Conservation (phyloP, 1,140 invertebrate species). For the Drosophila seguyi region DNA sequence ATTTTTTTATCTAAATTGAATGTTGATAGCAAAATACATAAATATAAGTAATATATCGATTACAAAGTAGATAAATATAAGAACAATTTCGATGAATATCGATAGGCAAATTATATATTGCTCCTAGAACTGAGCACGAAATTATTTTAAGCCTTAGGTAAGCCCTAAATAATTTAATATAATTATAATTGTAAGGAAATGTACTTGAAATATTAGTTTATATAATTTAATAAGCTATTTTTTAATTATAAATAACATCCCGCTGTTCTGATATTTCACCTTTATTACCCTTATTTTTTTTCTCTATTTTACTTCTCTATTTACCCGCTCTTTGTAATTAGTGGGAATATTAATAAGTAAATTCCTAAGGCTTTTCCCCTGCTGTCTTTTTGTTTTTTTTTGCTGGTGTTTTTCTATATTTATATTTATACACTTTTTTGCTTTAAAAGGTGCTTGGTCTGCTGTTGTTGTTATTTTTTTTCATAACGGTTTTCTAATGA, state of each 20-base stretch:
- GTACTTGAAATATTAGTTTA: background rate
- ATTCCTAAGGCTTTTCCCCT: conserved; percentile 1
- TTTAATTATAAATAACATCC: background rate
- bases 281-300: background rate
- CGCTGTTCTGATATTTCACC: background rate
- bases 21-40: background rate
- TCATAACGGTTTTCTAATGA: conserved; percentile 47
- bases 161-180: background rate
- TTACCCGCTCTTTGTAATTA: conserved; percentile 27
- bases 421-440: background rate
- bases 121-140: background rate
- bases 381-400: conserved; percentile 11
- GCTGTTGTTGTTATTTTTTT: too few relatives aligned
- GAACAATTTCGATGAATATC: background rate
- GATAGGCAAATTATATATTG: background rate
- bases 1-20: too few relatives aligned
- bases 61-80: too few relatives aligned
- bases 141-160: background rate
- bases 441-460: background rate
- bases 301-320: conserved; percentile 2
- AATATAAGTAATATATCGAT: too few relatives aligned
- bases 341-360: conserved; percentile 27
- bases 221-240: background rate
- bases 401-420: background rate
- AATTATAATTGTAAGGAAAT: background rate